These are phyloP conservation scores for Metalampra italica DNA, from an alignment of 2,888 invertebrate species.

Conservation along the genomic window DNA sequence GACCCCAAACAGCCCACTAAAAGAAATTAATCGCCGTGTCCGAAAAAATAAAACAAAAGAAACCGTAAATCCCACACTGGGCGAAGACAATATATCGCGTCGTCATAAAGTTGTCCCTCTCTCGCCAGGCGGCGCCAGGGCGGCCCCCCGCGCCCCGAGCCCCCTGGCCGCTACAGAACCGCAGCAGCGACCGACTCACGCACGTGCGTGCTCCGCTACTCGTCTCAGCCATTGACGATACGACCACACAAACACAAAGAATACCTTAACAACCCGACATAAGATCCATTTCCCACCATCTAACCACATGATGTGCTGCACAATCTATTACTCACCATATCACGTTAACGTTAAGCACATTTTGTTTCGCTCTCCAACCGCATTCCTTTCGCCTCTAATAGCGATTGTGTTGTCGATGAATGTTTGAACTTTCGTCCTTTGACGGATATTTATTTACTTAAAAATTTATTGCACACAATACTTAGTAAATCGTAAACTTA, in stretches of 20 bases:
- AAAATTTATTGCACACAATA: too few species aligned
- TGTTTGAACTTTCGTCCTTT: slow-evolving; percentile 73
- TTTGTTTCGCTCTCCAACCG: slow-evolving; percentile 47
- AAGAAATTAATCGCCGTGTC: slow-evolving; percentile 65
- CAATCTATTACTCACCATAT: slow-evolving; percentile 65
- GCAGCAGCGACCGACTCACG: slow-evolving; percentile 40
- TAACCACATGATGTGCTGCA: slow-evolving; percentile 32
- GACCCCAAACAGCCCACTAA: slow-evolving; percentile 50
- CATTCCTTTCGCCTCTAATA: slow-evolving; percentile 52
- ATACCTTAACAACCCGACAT: slow-evolving; percentile 41
- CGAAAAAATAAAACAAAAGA: slow-evolving; percentile 66
- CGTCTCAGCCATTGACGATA: slow-evolving; percentile 43
- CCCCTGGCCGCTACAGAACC: slow-evolving; percentile 17
- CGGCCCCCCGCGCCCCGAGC: slow-evolving; percentile 26
- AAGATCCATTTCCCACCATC: slow-evolving; percentile 39
- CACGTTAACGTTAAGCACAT: slow-evolving; percentile 58
- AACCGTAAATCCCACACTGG: slow-evolving; percentile 69
- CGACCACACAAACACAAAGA: slow-evolving; percentile 34
- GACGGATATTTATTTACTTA: too few species aligned
- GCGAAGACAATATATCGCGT: slow-evolving; percentile 68
- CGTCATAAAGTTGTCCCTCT: slow-evolving; percentile 70
- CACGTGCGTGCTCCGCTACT: slow-evolving; percentile 66
- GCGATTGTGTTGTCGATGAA: slow-evolving; percentile 59
- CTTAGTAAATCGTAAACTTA: too few species aligned
- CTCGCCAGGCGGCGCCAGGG: slow-evolving; percentile 65